Conservation (phyloP, 1,140 invertebrate genomes). For the Drosophila watanabei region DNA sequence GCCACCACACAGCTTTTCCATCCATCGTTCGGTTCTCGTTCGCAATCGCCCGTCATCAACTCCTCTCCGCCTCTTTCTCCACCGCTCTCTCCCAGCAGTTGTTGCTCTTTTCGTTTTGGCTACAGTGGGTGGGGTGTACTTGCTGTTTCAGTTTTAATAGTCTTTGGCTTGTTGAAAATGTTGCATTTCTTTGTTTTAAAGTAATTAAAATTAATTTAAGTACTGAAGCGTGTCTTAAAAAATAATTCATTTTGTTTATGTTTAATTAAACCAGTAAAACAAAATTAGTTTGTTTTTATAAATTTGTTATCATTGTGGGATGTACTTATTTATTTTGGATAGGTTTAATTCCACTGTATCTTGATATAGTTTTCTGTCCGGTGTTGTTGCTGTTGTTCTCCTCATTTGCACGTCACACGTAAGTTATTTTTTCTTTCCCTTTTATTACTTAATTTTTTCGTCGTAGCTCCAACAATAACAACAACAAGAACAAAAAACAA, state of each 20-base stretch:
- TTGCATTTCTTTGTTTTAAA: not conserved
- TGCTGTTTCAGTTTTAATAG: not conserved
- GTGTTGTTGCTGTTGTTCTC: slow-evolving; percentile 36
- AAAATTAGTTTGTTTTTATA: not conserved
- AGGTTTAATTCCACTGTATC: slow-evolving; percentile 13
- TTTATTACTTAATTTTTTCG: slow-evolving; percentile 78
- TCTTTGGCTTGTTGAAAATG: not conserved
- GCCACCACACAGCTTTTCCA: slow-evolving; percentile 27
- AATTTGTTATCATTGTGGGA: not conserved
- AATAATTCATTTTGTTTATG: not conserved
- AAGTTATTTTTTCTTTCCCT: slow-evolving; percentile 51
- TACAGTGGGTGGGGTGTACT: slow-evolving; percentile 10
- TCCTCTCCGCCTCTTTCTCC: slow-evolving; percentile 34
- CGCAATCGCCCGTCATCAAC: slow-evolving; percentile 35
- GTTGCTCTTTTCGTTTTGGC: slow-evolving; percentile 38
- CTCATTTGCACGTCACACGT: slow-evolving; percentile 77
- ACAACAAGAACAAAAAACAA: slow-evolving; percentile 35
- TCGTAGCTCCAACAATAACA: slow-evolving; percentile 49
- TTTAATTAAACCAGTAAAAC: not conserved
- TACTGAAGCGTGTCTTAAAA: not conserved
- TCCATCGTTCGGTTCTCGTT: slow-evolving; percentile 36
- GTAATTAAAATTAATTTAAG: not conserved
- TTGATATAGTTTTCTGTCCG: slow-evolving; percentile 43
- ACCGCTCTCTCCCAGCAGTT: slow-evolving; percentile 1
- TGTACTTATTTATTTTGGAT: not conserved